Base-by-base conservation (phyloP, 2,888 invertebrate genomes). In the Griposia aprilina region DNA sequence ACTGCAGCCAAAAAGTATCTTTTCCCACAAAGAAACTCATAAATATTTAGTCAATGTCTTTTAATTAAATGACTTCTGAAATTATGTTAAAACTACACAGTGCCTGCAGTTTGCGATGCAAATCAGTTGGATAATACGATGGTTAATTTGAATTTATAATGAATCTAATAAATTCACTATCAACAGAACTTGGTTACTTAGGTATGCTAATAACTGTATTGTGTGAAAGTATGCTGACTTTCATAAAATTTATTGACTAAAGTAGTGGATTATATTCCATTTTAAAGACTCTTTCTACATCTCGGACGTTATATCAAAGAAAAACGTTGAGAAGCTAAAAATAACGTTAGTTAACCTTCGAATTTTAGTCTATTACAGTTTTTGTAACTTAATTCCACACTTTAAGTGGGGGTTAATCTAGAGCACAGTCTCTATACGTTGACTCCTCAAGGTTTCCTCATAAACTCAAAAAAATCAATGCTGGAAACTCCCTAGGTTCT, bases 121-220 rank as follows among this genome's bases (percentile, higher is more conserved):
- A 84, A 81, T 69, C 74, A 74, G 81, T 80, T 60, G 30, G 60
- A 41, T 70, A 66, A 80, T 84, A 80, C 55, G 74, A 60, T 36
- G 74, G 70, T 84, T 80, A 52, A 82, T 82, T 82, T 74, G 81
- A 82, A 84, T 82, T 60, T 85, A 82, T 74, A 81, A 80, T 84
- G n/a, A 71, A 20, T 15, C 71, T 65, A 72, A 81, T 80, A 48
- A 82, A 82, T 75, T 81, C 67, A 71, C 52, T 75, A 70, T 74
- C 48, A 50, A 70, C 84, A 84, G 50, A 60, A 74, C 55, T 57
- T 10, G 45, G 66, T 62, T 67, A 70, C 65, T 70, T 73, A 70
- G 60, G 30, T 74, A 84, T 71, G 74, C 59, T 68, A 75, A 81
- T 75, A 57, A 73, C 11, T 60, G 2, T 65, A 67, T 41, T 74